These are phyloP conservation scores for Trididemnum clinides DNA, from an alignment of 23 tunicate species.

Conservation along the genomic window DNA sequence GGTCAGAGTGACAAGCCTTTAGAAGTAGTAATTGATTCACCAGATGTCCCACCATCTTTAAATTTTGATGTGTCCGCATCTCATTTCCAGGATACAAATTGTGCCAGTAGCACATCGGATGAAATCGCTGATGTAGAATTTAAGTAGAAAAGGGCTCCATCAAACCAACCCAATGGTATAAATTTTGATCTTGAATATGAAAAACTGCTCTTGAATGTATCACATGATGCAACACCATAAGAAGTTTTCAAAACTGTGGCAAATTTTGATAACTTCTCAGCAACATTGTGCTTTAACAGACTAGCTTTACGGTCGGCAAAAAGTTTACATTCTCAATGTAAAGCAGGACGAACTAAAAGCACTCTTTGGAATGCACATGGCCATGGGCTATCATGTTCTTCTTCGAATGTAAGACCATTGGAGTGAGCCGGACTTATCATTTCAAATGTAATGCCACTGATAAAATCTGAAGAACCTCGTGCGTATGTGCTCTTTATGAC, in stretches of 20 bases:
- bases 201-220: neutral
- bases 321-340: neutral
- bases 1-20: neutral
- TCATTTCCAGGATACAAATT: too few relatives aligned
- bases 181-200: neutral
- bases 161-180: too few relatives aligned
- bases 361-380: neutral
- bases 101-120: too few relatives aligned
- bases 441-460: neutral
- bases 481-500: neutral
- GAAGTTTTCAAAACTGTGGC: neutral
- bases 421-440: conserved; percentile 6
- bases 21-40: neutral
- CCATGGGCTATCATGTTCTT: conserved; percentile 4
- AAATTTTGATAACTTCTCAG: neutral
- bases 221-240: neutral
- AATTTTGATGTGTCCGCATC: too few relatives aligned
- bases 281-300: neutral
- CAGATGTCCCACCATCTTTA: neutral
- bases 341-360: conserved; percentile 1
- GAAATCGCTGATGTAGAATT: too few relatives aligned
- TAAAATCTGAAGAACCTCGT: neutral
- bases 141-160: too few relatives aligned
- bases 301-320: conserved; percentile 6
- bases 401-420: neutral